Evolutionary conservation across 2,888 invertebrate genomes (phyloP), one percentile per base, ranked within the genome.

Genomic region (Gymnosoma rotundatum): DNA sequence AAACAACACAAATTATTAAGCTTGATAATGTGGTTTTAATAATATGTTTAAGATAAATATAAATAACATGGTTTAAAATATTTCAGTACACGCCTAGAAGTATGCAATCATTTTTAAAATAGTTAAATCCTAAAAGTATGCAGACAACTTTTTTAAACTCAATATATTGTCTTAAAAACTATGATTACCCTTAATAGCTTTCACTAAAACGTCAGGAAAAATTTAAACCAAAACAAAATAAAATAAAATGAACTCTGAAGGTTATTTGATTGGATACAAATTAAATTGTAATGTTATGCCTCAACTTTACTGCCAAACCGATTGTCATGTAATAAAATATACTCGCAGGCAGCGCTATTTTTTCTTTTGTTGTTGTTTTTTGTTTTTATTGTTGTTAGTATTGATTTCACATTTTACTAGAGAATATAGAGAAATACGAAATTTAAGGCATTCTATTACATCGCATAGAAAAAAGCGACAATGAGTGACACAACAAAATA

Each of bases 221-320:
- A 18, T 63, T 42, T 8, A 56, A 52, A 16, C 16, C 10, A 42
- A 42, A 42, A 42, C 2, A 42, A 42, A 42, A 42, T 42, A 10
- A 66, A 36, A 12, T 12, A 32, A 18, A 48, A 58, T n/a, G 14
- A 54, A 52, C 45, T 32, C 32, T 61, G 45, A 69, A 78, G 73
- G 78, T 64, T 74, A 64, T 73, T 73, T 73, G 16, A 54, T 36
- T n/a, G 48, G 42, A 32, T 38, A 56, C 8, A 74, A 70, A 70
- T 54, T 70, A 9, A 21, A 56, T 54, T 69, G 42, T 38, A 67
- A 69, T 50, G 32, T 56, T 52, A 82, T 82, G 76, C 70, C 7
- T 8, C 82, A 82, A 60, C 21, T 72, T 72, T 58, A 54, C 7
- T 70, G 9, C 21, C 38, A 38, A 14, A 1, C 58, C 60, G 58